phyloP scores from a whole-genome alignment of 2,888 invertebrate genomes.

The Eugnorisma glareosa region DNA sequence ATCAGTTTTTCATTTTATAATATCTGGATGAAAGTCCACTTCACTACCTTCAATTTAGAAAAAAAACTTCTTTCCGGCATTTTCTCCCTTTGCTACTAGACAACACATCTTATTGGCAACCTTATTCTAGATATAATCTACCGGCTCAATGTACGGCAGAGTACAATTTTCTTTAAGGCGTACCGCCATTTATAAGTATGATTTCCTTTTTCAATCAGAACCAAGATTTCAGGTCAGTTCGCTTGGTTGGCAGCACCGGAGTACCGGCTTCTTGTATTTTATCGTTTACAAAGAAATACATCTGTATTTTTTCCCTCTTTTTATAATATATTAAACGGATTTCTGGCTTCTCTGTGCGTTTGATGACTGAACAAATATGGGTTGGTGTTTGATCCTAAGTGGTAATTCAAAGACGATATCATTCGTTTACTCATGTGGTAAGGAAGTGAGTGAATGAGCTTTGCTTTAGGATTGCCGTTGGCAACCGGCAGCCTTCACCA shows the following conservation, averaged over 20 bases:
- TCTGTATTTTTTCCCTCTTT: conserved; percentile 39
- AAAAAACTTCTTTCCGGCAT: not conserved
- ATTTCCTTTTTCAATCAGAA: conserved; percentile 64
- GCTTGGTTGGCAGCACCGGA: conserved; percentile 49
- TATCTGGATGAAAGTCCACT: not conserved
- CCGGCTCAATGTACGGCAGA: conserved; percentile 7
- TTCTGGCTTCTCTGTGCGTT: conserved; percentile 42
- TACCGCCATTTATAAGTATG: conserved; percentile 58
- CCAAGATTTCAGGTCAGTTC: conserved; percentile 66
- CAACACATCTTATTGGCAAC: conserved; percentile 25
- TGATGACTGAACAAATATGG: conserved; percentile 38
- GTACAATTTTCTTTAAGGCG: conserved; percentile 34
- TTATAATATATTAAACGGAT: conserved; percentile 33
- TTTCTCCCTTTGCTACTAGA: not conserved
- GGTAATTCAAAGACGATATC: conserved; percentile 5
- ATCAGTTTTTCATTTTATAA: not conserved
- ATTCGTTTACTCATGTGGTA: not conserved
- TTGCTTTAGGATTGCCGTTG: not conserved
- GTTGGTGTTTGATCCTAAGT: conserved; percentile 33
- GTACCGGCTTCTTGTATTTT: conserved; percentile 53
- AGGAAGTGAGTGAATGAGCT: not conserved
- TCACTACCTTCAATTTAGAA: not conserved
- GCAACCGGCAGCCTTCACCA: not conserved
- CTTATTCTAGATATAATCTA: conserved; percentile 36
- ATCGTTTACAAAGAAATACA: conserved; percentile 58